Evolutionary conservation across 2,888 invertebrate genomes (phyloP), one percentile per base, ranked within the genome.

Genomic region (Xanthorhoe spadicearia): DNA sequence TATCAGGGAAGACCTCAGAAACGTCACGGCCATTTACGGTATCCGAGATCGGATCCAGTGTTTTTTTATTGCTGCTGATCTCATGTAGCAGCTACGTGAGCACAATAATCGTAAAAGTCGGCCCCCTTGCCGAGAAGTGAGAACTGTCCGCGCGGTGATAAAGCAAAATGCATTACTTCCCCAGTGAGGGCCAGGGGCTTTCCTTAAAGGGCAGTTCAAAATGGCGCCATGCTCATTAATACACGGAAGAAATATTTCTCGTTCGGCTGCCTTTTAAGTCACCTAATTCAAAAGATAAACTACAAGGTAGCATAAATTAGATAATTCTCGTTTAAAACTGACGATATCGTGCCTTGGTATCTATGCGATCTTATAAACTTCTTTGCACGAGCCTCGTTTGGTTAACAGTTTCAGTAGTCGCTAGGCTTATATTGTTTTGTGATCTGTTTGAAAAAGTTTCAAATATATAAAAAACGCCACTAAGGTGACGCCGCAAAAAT

Each of bases 111-210:
- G 89, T 92, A 92, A 92, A 93, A 90, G 83, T 80, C 78, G 80
- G 81, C 79, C 87, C 89, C 89, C 89, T 87, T 82, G 84, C 83
- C 83, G 86, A 87, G 83, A 82, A 88, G 85, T 86, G 85, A 84
- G 84, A 90, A 88, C 89, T 90, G 92, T 90, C 90, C 87, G 85
- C 88, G 79, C 77, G 83, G 86, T 84, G 89, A 92, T 92, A 92
- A 92, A 92, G 87, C 89, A 88, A 92, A 92, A 92, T 89, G 91
- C 92, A 92, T 92, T 92, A 90, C 90, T 87, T 91, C 88, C 91
- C 89, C 80, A 77, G 78, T 76, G 83, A 84, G 84, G 83, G 86
- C 72, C 81, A 78, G 84, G 83, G 83, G 83, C 83, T 87, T 89
- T 87, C 84, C 87, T 88, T 78, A 83, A 88, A 88, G 84, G 83